Evolutionary conservation across 1,140 invertebrate genomes (phyloP).

Genomic region (Aphelenchoides fujianensis): DNA sequence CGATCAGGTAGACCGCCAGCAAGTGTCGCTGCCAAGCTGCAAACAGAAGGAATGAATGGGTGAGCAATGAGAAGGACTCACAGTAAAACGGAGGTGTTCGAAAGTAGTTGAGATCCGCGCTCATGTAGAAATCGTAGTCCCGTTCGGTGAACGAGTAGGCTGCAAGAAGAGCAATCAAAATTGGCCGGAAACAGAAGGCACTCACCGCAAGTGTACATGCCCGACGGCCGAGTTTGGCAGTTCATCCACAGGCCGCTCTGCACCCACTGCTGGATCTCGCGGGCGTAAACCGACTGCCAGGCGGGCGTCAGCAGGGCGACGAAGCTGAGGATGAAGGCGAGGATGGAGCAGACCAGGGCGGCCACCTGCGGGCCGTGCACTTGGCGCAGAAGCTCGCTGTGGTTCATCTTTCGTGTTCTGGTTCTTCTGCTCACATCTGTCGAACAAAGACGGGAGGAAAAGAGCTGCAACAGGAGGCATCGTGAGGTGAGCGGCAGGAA

Average conservation of each 20-base stretch:
- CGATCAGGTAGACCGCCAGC: slow-evolving; percentile 35
- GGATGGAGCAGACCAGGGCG: slow-evolving; percentile 30
- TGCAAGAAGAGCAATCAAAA: no score
- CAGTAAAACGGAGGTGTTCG: slow-evolving; percentile 50
- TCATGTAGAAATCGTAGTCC: slow-evolving; percentile 50
- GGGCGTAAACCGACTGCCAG: slow-evolving; percentile 49
- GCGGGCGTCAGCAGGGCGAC: slow-evolving; percentile 41
- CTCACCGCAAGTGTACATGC: slow-evolving; percentile 54
- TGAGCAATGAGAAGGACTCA: slow-evolving; percentile 15
- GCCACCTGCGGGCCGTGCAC: slow-evolving; percentile 30
- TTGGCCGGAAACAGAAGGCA: no score
- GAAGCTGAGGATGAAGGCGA: slow-evolving; percentile 38
- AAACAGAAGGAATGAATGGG: slow-evolving; percentile 4
- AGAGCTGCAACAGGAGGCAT: no score
- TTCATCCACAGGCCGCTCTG: slow-evolving; percentile 50
- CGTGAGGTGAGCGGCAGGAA: no score
- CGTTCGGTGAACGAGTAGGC: slow-evolving; percentile 42
- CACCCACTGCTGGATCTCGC: slow-evolving; percentile 49
- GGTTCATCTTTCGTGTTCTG: no score
- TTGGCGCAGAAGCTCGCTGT: neutral
- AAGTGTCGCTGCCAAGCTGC: slow-evolving; percentile 45
- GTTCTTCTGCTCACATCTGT: no score
- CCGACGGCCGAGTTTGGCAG: slow-evolving; percentile 45
- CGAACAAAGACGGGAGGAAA: no score
- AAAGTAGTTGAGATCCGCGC: slow-evolving; percentile 38